Evolutionary conservation across 2,888 invertebrate genomes (phyloP), one percentile per base, ranked within the genome.

Genomic region (Atherix ibis): DNA sequence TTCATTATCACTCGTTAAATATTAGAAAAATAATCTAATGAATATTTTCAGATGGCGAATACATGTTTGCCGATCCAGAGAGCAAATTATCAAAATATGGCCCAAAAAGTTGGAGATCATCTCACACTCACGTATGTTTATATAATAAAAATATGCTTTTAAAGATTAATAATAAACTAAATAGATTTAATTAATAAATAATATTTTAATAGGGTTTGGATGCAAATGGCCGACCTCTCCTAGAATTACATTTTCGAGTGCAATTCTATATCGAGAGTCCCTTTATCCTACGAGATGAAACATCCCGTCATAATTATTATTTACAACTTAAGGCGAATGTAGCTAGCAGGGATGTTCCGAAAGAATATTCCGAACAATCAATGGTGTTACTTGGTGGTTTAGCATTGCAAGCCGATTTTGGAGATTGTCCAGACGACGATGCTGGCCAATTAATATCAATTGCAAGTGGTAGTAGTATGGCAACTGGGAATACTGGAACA

Each of bases 81-180:
- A 84, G 82, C 69, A 94, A 94, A 67, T 71, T 95, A 54, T 87
- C 87, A 57, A 94, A 94, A 67, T 88, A 91, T 68, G 89, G 89
- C 51, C 88, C 91, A 54, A 92, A 92, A 66, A 83, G 83, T 63
- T 92, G 92, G 91, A 82, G 89, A 62, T 84, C 87, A 48, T 87
- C 88, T 46, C 84, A 85, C 63, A 83, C 83, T 53, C 83, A 85
- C 68, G 83, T 83, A 66, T 77, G 78, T 70, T 22, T 30, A 15
- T 18, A 10, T 27, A 27, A 31, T 15, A 2, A 28, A n/a, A 28
- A 19, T 22, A 14, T 18, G 5, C 25, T 3, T 10, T 2, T 28
- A 4, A n/a, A n/a, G n/a, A n/a, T n/a, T n/a, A n/a, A n/a, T n/a
- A n/a, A n/a, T n/a, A n/a, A n/a, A n/a, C 18, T 6, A 31, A 19